phyloP scores from a whole-genome alignment of 2,797 vertebrate genomes.

The Falco concolor region DNA sequence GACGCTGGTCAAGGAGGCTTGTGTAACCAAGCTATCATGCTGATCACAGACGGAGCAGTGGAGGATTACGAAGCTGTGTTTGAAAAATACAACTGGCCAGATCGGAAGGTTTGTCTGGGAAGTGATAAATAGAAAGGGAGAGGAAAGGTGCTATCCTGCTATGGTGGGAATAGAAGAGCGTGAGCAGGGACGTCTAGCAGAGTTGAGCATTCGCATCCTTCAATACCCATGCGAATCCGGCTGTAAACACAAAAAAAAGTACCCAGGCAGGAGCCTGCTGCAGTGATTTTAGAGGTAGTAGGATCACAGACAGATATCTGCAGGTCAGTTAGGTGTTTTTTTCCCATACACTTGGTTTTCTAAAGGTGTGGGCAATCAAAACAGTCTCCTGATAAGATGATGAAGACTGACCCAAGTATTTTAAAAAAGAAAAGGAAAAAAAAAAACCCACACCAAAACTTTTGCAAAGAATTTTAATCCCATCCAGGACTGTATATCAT shows the following conservation, averaged over 20 bases:
- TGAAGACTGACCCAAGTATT: background rate
- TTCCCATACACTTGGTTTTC: background rate
- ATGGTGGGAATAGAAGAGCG: background rate
- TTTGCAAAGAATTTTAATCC: background rate
- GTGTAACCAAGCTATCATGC: slow-evolving; percentile 98
- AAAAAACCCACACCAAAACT: background rate
- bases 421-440: background rate
- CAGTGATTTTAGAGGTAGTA: accelerated
- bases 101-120: slow-evolving; percentile 79
- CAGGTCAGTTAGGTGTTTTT: background rate
- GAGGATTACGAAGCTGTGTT: slow-evolving; percentile 91
- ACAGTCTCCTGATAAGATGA: background rate
- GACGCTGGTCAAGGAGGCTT: slow-evolving; percentile 85
- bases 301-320: background rate
- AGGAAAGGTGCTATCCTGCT: background rate
- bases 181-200: background rate
- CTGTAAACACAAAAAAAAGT: background rate
- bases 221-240: accelerated
- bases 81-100: slow-evolving; percentile 92
- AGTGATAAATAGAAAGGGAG: background rate
- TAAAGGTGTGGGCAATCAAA: background rate
- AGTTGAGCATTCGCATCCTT: background rate
- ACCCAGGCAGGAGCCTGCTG: background rate
- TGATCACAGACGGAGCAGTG: slow-evolving; percentile 94
- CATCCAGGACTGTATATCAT: background rate